Conservation (phyloP, 2,888 invertebrate genomes). For the Tuberolachnus salignus region DNA sequence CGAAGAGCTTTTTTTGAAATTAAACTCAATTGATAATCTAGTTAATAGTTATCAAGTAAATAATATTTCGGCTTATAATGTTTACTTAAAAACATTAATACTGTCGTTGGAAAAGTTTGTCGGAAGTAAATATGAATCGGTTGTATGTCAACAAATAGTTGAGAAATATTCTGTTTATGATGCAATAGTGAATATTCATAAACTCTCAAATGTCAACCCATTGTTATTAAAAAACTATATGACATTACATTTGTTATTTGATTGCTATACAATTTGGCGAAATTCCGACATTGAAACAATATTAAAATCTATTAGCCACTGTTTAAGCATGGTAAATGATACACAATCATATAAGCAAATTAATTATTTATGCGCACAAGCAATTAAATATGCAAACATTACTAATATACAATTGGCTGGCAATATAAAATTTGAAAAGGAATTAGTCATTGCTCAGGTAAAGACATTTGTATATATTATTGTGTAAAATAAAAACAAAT, state of each 20-base stretch:
- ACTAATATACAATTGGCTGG: neutral
- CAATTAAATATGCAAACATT: conserved; percentile 27
- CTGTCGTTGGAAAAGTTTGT: conserved; percentile 36
- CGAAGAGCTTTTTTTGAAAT: conserved; percentile 11
- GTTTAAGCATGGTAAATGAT: neutral
- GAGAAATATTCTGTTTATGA: conserved; percentile 13
- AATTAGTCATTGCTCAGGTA: conserved; percentile 44
- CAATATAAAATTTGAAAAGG: conserved; percentile 30
- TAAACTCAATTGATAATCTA: neutral
- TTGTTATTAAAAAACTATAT: conserved; percentile 27
- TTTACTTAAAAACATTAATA: conserved; percentile 39
- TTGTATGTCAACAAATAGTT: conserved; percentile 7
- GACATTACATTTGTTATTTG: conserved; percentile 38
- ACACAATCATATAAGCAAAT: conserved; percentile 22
- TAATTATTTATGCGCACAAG: conserved; percentile 28
- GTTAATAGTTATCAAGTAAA: neutral
- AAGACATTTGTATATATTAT: neutral
- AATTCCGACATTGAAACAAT: neutral
- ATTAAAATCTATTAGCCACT: conserved; percentile 12
- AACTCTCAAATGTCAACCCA: neutral
- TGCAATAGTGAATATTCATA: conserved; percentile 14
- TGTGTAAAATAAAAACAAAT: neutral
- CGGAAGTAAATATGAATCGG: conserved; percentile 28
- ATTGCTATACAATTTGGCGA: conserved; percentile 33
- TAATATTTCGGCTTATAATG: conserved; percentile 5